A percentile compares a stretch with the other conserved stretches of the same genome.
Evolutionary conservation across 2,113 vertebrate species (phyloP).

Genomic region (Neolamprologus fasciatus): DNA sequence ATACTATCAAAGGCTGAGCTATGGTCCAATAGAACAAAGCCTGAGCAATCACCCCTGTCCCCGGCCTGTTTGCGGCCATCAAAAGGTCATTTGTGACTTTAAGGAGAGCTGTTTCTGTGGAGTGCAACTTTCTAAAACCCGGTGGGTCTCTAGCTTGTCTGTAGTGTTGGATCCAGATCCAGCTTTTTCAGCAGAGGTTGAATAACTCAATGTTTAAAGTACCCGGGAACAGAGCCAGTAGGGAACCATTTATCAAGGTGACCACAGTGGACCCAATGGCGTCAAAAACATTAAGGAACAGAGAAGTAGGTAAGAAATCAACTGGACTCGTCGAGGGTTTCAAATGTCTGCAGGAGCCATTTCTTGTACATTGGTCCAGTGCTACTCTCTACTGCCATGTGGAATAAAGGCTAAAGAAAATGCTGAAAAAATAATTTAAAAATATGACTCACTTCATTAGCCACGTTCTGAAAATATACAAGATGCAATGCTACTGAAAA

Average conservation of each 20-base stretch:
- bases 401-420: background rate
- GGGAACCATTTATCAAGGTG: accelerated
- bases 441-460: background rate
- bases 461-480: background rate
- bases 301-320: background rate
- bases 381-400: background rate
- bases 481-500: background rate
- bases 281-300: background rate
- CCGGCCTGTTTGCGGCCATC: accelerated
- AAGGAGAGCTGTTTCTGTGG: background rate
- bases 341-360: background rate
- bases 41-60: background rate
- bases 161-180: background rate
- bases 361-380: background rate
- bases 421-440: accelerated
- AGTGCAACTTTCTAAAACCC: background rate
- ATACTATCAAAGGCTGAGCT: background rate
- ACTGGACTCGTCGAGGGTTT: accelerated
- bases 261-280: accelerated
- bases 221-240: accelerated
- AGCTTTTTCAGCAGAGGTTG: background rate
- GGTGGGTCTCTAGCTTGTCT: background rate
- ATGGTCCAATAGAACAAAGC: accelerated
- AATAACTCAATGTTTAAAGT: background rate
- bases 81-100: background rate